Percentiles rank a stretch among this genome's conserved stretches.
Evolutionary conservation across 2,113 vertebrate genomes (phyloP).

Genomic region (Percina caprodes): DNA sequence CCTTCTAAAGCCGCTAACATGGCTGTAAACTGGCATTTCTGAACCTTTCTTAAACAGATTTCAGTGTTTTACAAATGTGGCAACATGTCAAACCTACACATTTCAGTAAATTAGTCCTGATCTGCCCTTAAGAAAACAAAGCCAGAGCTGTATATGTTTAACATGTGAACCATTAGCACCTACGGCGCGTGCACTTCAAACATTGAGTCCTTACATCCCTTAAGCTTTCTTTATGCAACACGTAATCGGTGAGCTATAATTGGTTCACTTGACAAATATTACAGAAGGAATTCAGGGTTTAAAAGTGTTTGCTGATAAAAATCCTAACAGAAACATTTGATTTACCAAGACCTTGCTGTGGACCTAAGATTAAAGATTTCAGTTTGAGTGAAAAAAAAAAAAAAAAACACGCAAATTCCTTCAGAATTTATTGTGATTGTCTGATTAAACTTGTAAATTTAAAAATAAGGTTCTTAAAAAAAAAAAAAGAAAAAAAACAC

Average conservation of each 20-base stretch:
- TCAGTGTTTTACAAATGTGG: too few species aligned
- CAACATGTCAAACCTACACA: too few species aligned
- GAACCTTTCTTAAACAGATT: too few species aligned
- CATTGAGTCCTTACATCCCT: slow-evolving; percentile 45
- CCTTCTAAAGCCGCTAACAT: too few species aligned
- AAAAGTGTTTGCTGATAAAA: background rate
- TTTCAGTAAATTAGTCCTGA: too few species aligned
- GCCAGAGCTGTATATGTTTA: too few species aligned
- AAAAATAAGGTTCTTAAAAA: background rate
- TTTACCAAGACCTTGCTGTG: background rate
- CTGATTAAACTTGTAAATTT: background rate
- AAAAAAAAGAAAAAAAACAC: slow-evolving; percentile 40
- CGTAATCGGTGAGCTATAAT: slow-evolving; percentile 3
- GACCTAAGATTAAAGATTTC: background rate
- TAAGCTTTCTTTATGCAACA: slow-evolving; percentile 39
- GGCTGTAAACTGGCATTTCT: too few species aligned
- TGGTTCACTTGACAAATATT: background rate
- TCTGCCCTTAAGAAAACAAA: too few species aligned
- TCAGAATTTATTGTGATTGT: background rate
- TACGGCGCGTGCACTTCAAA: background rate
- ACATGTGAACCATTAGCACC: slow-evolving; percentile 1
- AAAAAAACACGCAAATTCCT: background rate
- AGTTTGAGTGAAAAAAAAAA: too few species aligned
- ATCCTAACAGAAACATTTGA: background rate
- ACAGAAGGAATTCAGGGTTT: slow-evolving; percentile 2